phyloP scores from a whole-genome alignment of 2,888 invertebrate genomes.

The Celastrina argiolus region DNA sequence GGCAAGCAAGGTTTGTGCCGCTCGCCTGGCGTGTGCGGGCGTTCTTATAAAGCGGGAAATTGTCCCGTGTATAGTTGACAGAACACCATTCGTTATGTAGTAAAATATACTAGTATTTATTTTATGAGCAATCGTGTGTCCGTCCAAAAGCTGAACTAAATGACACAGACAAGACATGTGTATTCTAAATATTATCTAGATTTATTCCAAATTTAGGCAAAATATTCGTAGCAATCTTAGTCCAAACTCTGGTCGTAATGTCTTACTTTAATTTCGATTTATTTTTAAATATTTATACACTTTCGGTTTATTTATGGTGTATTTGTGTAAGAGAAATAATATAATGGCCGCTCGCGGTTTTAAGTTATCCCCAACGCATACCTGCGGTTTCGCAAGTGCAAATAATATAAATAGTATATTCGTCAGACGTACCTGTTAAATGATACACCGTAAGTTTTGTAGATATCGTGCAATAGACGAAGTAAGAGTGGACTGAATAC shows the following conservation, averaged over 20 bases:
- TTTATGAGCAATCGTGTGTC: slow-evolving; percentile 43
- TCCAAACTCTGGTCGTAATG: slow-evolving; percentile 19
- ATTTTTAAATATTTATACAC: background rate
- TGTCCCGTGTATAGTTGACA: background rate
- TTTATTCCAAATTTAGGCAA: slow-evolving; percentile 8
- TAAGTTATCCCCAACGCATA: background rate
- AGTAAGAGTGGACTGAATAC: slow-evolving; percentile 27
- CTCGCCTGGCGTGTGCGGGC: background rate
- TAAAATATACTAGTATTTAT: slow-evolving; percentile 23
- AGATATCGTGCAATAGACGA: slow-evolving; percentile 38
- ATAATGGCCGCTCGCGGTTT: background rate
- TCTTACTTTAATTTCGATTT: slow-evolving; percentile 4
- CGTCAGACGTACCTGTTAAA: slow-evolving; percentile 45
- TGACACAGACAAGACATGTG: slow-evolving; percentile 22
- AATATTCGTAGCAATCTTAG: slow-evolving; percentile 17
- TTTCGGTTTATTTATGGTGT: background rate
- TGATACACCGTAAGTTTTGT: slow-evolving; percentile 37
- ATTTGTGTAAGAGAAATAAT: background rate
- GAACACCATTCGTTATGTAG: background rate
- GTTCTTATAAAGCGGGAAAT: background rate
- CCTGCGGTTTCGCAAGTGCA: slow-evolving; percentile 11
- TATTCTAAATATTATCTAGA: slow-evolving; percentile 3
- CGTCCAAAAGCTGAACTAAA: slow-evolving; percentile 42
- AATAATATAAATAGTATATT: slow-evolving; percentile 26
- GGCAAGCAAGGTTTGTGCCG: background rate